Evolutionary conservation across 2,797 vertebrate species (phyloP).

Genomic region (Enteromius unitaeniatus): DNA sequence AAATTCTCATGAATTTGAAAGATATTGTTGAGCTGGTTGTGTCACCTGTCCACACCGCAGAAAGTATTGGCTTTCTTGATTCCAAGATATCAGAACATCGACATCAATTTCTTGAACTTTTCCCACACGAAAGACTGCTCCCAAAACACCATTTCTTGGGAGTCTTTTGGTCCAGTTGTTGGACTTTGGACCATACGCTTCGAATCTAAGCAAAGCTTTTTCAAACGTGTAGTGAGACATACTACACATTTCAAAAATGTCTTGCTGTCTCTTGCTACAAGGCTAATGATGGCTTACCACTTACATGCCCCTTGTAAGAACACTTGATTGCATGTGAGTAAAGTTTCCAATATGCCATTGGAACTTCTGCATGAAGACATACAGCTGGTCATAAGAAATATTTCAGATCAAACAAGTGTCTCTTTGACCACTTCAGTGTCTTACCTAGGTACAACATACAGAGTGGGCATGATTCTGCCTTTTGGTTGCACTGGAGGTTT

Average conservation of each 20-base stretch:
- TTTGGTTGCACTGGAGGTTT: constrained; percentile 46
- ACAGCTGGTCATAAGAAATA: constrained; percentile 53
- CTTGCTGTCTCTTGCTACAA: constrained; percentile 54
- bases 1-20: no score
- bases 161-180: constrained; percentile 40
- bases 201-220: constrained; percentile 55
- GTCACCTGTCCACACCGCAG: constrained; percentile 34
- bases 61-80: constrained; percentile 58
- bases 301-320: constrained; percentile 47
- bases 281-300: constrained; percentile 56
- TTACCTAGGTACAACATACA: constrained; percentile 56
- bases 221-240: constrained; percentile 37
- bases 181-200: constrained; percentile 56
- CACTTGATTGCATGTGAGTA: constrained; percentile 42
- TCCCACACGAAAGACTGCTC: constrained; percentile 30
- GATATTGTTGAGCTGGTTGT: constrained; percentile 56
- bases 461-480: constrained; percentile 55
- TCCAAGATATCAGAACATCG: constrained; percentile 61
- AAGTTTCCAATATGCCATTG: constrained; percentile 53
- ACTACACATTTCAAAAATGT: constrained; percentile 59
- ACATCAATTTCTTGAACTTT: constrained; percentile 25
- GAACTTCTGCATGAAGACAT: constrained; percentile 59
- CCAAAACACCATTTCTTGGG: constrained; percentile 58
- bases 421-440: constrained; percentile 46
- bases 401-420: constrained; percentile 53